Conservation (phyloP, 2,888 invertebrate species). For the Trichogramma evanescens region DNA sequence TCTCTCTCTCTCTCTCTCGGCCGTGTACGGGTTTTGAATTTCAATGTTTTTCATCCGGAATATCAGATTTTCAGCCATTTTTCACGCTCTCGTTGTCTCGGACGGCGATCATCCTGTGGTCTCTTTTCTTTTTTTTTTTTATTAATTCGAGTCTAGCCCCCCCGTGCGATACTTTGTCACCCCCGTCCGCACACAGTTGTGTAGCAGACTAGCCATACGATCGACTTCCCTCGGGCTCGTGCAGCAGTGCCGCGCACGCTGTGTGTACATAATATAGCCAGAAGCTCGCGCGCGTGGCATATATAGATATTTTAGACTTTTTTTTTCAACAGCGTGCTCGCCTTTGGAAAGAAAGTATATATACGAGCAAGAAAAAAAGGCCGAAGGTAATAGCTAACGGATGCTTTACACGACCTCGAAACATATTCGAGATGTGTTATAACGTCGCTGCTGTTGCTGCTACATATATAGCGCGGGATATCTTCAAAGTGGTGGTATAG, state of each 20-base stretch:
- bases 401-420: slow-evolving; percentile 19
- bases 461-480: too few species aligned
- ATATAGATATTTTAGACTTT: background rate
- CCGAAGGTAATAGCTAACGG: slow-evolving; percentile 11
- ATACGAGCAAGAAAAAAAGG: background rate
- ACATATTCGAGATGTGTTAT: slow-evolving; percentile 22
- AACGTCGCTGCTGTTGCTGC: background rate
- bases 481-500: too few species aligned
- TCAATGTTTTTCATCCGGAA: slow-evolving; percentile 49
- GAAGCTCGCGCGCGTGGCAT: slow-evolving; percentile 11
- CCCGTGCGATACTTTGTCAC: background rate
- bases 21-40: slow-evolving; percentile 46
- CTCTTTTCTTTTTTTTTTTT: slow-evolving; percentile 36
- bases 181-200: too few species aligned
- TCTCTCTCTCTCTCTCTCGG: slow-evolving; percentile 32
- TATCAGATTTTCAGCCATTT: slow-evolving; percentile 48
- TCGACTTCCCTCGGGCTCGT: too few species aligned
- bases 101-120: slow-evolving; percentile 27
- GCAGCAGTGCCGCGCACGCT: slow-evolving; percentile 18
- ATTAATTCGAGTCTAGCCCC: slow-evolving; percentile 36
- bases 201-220: too few species aligned
- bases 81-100: slow-evolving; percentile 38
- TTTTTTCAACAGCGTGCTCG: too few species aligned
- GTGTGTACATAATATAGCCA: slow-evolving; percentile 17
- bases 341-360: too few species aligned